Percentiles rank a stretch among this genome's conserved stretches.
Conservation (phyloP, 2,888 invertebrate genomes). For the Dascillus cervinus region DNA sequence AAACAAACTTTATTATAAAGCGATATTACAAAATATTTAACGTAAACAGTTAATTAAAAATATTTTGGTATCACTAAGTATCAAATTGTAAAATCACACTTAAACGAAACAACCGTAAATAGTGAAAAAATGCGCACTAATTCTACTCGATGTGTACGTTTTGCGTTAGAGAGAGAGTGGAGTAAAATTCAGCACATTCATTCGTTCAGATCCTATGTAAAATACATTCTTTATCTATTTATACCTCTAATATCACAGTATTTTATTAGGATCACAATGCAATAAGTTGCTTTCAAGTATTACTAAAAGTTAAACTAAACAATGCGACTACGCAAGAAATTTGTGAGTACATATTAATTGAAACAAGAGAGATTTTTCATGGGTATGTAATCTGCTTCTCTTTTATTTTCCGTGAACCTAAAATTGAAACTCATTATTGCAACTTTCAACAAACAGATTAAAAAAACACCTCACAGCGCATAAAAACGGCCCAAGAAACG, state of each 20-base stretch:
- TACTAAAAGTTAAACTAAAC: too few species aligned
- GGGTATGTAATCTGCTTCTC: constrained; percentile 40
- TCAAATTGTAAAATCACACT: too few species aligned
- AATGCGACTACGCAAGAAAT: too few species aligned
- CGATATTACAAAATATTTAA: too few species aligned
- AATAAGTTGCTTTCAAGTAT: too few species aligned
- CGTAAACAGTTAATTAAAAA: too few species aligned
- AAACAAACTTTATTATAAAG: too few species aligned
- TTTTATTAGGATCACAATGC: constrained; percentile 18
- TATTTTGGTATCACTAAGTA: too few species aligned
- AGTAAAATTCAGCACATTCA: constrained; percentile 15
- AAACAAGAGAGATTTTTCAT: constrained; percentile 41
- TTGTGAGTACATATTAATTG: constrained; percentile 18
- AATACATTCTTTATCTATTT: constrained; percentile 17
- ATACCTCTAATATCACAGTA: constrained; percentile 19
- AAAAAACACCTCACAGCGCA: constrained; percentile 11
- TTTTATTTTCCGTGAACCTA: constrained; percentile 38
- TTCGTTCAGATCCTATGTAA: constrained; percentile 16
- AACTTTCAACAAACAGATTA: constrained; percentile 1
- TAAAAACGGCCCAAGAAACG: constrained; percentile 1
- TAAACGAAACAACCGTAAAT: constrained; percentile 2
- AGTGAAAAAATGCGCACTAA: constrained; percentile 8
- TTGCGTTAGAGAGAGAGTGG: constrained; percentile 5
- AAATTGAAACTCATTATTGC: constrained; percentile 23
- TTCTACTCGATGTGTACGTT: constrained; percentile 3